Conservation (phyloP, 1,140 invertebrate species). For the Ips typographus region DNA sequence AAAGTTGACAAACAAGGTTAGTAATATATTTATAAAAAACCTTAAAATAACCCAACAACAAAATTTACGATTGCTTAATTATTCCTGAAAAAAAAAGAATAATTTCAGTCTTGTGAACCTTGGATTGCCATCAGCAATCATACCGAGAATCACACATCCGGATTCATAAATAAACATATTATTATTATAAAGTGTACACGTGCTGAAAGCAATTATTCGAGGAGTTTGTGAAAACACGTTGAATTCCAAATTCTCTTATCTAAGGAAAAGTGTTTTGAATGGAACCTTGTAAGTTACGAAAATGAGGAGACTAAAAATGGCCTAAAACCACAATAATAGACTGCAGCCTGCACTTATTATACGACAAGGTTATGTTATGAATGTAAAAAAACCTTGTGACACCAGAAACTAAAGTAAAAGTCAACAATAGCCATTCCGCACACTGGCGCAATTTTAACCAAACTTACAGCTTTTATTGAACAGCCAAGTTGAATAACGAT, state of each 20-base stretch:
- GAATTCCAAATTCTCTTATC: too few relatives aligned
- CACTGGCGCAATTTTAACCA: conserved; percentile 8
- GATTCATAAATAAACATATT: neutral
- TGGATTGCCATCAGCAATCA: neutral
- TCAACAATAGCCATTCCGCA: conserved; percentile 19
- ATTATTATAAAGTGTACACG: conserved; percentile 2
- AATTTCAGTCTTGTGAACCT: neutral
- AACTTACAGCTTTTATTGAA: neutral
- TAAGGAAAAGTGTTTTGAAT: too few relatives aligned
- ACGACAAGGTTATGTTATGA: conserved; percentile 21
- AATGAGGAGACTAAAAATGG: conserved; percentile 3
- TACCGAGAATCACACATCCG: neutral
- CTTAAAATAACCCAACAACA: too few relatives aligned
- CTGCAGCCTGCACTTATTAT: neutral
- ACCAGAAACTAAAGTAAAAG: conserved; percentile 33
- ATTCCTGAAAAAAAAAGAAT: neutral
- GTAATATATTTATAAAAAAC: too few relatives aligned
- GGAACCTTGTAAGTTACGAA: too few relatives aligned
- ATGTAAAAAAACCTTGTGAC: conserved; percentile 17
- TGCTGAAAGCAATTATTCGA: neutral
- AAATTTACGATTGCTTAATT: too few relatives aligned
- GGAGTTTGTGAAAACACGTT: neutral
- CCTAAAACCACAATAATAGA: neutral
- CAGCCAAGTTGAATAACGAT: too few relatives aligned
- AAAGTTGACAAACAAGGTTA: too few relatives aligned